These are phyloP conservation scores for Mandrillus leucophaeus DNA, from an alignment of 2,113 vertebrate species.

Conservation along the genomic window DNA sequence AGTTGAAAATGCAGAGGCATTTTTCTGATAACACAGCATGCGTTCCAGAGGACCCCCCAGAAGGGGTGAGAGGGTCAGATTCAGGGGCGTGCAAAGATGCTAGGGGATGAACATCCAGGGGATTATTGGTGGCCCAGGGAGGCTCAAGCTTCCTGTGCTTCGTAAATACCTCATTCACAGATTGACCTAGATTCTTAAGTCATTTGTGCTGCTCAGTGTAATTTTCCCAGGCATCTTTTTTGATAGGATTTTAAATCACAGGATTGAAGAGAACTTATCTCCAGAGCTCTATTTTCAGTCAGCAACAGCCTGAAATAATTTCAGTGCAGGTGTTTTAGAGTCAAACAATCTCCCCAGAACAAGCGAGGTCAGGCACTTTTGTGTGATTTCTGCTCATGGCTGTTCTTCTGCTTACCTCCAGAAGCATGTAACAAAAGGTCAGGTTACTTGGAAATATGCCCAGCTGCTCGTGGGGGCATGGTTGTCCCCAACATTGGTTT, in stretches of 20 bases:
- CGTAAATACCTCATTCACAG: not conserved
- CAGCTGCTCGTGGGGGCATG: not conserved
- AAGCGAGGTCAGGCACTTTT: not conserved
- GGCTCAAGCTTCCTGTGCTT: not conserved
- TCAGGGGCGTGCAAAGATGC: not conserved
- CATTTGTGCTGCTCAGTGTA: not conserved
- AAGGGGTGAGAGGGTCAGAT: no score
- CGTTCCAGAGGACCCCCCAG: not conserved
- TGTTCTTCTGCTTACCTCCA: not conserved
- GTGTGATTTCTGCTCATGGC: constrained; percentile 8
- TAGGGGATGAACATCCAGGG: fast-evolving
- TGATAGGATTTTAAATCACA: constrained; percentile 37
- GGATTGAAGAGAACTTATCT: constrained; percentile 9
- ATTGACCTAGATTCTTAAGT: not conserved
- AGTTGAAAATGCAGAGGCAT: not conserved
- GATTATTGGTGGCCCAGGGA: not conserved
- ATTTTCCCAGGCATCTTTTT: not conserved
- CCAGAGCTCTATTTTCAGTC: not conserved
- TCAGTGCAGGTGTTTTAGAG: not conserved
- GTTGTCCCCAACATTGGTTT: not conserved
- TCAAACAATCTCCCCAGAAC: not conserved
- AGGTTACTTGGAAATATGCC: not conserved
- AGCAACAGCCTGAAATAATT: constrained; percentile 8
- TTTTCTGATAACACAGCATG: not conserved
- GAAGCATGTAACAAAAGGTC: not conserved